Percentiles rank a stretch among this genome's conserved stretches.
Conservation (phyloP, 2,113 vertebrate species). For the Sterna hirundo region DNA sequence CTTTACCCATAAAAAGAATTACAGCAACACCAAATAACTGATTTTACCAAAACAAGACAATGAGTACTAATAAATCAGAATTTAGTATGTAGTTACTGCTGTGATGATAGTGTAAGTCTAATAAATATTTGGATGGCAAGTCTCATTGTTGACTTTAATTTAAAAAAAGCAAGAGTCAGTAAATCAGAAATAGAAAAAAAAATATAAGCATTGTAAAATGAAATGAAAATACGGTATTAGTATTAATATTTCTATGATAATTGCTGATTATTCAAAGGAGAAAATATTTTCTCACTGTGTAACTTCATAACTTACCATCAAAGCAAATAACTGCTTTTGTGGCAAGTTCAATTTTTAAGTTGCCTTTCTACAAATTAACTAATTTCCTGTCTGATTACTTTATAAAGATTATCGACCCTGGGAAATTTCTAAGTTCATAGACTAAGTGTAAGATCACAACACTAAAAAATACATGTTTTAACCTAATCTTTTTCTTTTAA, state of each 20-base stretch:
- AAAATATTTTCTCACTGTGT: background rate
- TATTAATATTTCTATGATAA: background rate
- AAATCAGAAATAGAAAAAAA: background rate
- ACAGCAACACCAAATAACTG: background rate
- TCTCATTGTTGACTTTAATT: background rate
- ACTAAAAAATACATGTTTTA: background rate
- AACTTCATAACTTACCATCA: background rate
- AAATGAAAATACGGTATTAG: slow-evolving; percentile 26
- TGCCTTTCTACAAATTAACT: background rate
- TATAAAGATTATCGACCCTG: background rate
- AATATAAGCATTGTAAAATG: background rate
- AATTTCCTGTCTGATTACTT: background rate
- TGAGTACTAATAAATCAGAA: background rate
- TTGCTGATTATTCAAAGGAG: background rate
- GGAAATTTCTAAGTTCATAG: background rate
- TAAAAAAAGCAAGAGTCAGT: slow-evolving; percentile 14
- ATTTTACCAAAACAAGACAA: background rate
- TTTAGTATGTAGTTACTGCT: background rate
- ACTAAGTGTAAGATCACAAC: background rate
- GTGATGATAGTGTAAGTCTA: background rate
- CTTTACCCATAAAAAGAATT: background rate
- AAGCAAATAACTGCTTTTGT: background rate
- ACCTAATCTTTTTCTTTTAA: background rate
- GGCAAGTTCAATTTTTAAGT: background rate
- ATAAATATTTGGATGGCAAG: background rate